phyloP scores from a whole-genome alignment of 2,888 invertebrate genomes.

The Anagyrus pseudococci region DNA sequence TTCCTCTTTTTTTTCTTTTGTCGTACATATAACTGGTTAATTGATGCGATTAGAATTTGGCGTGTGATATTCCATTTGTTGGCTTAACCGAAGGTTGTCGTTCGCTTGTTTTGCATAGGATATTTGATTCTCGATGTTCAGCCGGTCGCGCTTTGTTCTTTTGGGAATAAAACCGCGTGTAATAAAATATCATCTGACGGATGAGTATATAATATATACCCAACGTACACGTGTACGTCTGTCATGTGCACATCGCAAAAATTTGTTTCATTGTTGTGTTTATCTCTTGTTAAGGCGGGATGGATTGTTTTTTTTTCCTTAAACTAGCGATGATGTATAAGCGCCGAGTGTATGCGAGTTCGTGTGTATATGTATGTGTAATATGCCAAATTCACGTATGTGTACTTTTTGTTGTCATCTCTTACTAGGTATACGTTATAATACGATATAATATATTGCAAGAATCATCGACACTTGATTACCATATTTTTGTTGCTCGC shows the following conservation, averaged over 20 bases:
- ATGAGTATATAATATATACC: too few relatives aligned
- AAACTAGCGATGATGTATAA: too few relatives aligned
- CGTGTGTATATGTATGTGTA: too few relatives aligned
- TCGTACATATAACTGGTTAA: background rate
- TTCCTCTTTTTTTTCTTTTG: background rate
- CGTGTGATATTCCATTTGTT: background rate
- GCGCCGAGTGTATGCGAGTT: too few relatives aligned
- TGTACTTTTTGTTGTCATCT: background rate
- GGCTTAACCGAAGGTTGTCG: background rate
- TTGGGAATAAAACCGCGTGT: conserved; percentile 4
- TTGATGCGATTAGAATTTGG: background rate
- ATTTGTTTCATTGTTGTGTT: background rate
- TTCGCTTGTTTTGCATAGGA: too few relatives aligned
- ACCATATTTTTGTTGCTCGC: background rate
- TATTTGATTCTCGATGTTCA: conserved; percentile 5
- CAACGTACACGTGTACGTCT: background rate
- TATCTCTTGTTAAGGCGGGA: too few relatives aligned
- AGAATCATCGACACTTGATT: conserved; percentile 12
- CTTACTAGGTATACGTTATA: background rate
- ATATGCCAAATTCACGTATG: too few relatives aligned
- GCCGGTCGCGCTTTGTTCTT: background rate
- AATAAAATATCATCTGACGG: conserved; percentile 20
- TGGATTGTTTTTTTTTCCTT: too few relatives aligned
- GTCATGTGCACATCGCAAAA: background rate
- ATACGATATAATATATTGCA: conserved; percentile 13